phyloP scores from a whole-genome alignment of 2,113 vertebrate species.

The Lates calcarifer region DNA sequence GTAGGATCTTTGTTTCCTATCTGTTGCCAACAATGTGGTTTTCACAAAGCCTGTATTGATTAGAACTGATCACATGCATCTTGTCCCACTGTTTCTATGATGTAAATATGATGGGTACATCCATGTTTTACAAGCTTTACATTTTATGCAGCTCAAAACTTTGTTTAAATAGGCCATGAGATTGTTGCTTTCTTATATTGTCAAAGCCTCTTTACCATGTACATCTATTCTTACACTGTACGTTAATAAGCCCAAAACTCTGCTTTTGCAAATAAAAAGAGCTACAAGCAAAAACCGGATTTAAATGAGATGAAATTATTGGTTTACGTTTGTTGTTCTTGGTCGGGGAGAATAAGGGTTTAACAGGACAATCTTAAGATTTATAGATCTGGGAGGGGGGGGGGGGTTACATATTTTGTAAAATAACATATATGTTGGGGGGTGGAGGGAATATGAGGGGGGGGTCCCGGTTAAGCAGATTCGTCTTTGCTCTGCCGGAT shows the following conservation, averaged over 20 bases:
- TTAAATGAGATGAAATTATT: neutral
- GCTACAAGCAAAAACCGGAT: neutral
- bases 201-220: neutral
- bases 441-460: too few relatives aligned
- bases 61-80: neutral
- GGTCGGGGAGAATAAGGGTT: neutral
- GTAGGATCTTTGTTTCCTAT: neutral
- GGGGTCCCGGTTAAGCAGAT: constrained; percentile 75
- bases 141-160: constrained; percentile 24
- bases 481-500: constrained; percentile 89
- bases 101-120: constrained; percentile 13
- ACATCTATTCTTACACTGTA: neutral
- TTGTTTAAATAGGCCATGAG: neutral
- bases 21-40: constrained; percentile 52
- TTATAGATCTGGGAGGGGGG: too few relatives aligned
- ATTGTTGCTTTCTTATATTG: constrained; percentile 6
- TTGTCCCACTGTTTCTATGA: neutral
- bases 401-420: too few relatives aligned
- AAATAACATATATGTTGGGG: too few relatives aligned
- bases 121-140: constrained; percentile 12
- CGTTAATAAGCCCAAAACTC: neutral
- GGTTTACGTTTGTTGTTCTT: neutral
- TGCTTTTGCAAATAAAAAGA: constrained; percentile 46
- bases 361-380: neutral
- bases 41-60: constrained; percentile 33